Evolutionary conservation across 2,113 vertebrate genomes (phyloP), one percentile per base, ranked within the genome.

Genomic region (Enhydra lutris): DNA sequence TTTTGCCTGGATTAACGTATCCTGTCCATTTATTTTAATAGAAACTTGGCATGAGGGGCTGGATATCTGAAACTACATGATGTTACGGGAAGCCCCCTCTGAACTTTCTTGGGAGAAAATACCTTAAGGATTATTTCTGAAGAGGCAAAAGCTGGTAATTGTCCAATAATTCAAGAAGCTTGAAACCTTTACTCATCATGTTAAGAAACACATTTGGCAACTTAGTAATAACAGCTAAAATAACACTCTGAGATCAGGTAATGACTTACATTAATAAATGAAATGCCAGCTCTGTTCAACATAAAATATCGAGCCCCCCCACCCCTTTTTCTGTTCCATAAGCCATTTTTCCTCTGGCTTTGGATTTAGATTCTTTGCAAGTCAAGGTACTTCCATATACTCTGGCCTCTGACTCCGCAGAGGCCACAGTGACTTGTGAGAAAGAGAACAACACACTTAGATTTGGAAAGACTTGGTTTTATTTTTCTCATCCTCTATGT

Each of bases 261-360:
- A 82, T 67, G 52, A 90, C 82, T 92, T 83, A 82, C 42, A 67
- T 93, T 92, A 94, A 86, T 14, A 92, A 96, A 73, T 83, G 52
- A 15, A 86, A 79, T 86, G 23, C 24, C 4, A 47, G 4, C 34
- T 85, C 47, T 61, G 14, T 5, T 76, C 31, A 91, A 34, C 39
- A 36, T 31, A 85, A 81, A 94, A 61, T 94, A 76, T 92, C 78
- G 5, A 55, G 15, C 4, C 15, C 50, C 50, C 52, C 52, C 1
- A 5, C 52, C 52, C 52, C 52, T 6, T 55, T 55, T 17, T 55
- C 29, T 92, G 39, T 0, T 3, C 4, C 21, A 9, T 55, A 63
- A 94, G 57, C 29, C 34, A 45, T 73, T 81, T 91, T 82, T 52
- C 20, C 45, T 20, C 11, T 79, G n/a, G 45, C 34, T 61, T 93